Evolutionary conservation across 2,113 vertebrate genomes (phyloP), one percentile per base, ranked within the genome.

Genomic region (Neogale vison): DNA sequence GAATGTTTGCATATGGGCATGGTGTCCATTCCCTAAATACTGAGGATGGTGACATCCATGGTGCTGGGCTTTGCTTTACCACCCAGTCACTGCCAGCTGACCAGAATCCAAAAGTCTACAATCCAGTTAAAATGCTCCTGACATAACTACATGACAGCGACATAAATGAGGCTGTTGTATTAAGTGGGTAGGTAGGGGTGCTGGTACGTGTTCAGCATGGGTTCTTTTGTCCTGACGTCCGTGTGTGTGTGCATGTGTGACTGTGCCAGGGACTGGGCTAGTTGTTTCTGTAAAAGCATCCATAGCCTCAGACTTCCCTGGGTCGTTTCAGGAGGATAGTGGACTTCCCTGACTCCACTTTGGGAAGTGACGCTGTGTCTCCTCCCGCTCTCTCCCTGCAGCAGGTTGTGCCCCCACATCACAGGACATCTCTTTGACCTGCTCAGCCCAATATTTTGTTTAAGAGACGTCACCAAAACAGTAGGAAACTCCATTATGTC

Each of bases 101-200:
- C 42, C 21, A 39, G n/a, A 55, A 6, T 18, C 34, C 34, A 10
- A 21, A 26, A 14, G 61, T 45, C 57, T n/a, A 21, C 23, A 14
- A 1, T 34, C 50, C 29, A 24, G 23, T 2, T 26, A 42, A 63
- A 71, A 69, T n/a, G 23, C 21, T 26, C 12, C 9, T 12, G 82
- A 17, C 1, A 1, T 55, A 47, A 39, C 45, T 6, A 24, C 0
- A 23, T 11, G 81, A 14, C 6, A 11, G 14, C 9, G 20, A 29
- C 18, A 0, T 1, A n/a, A 74, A 52, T 7, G 20, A 14, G 18
- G 55, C 61, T n/a, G 0, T 26, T 0, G 0, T 7, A 4, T 4
- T 11, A 69, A 24, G n/a, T 39, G 11, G 36, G 42, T 42, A 8
- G 39, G 52, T 6, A n/a, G 65, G 18, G 24, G 69, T 7, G 45